Base-by-base conservation (phyloP, 1,140 invertebrate genomes). In the Cherax quadricarinatus region DNA sequence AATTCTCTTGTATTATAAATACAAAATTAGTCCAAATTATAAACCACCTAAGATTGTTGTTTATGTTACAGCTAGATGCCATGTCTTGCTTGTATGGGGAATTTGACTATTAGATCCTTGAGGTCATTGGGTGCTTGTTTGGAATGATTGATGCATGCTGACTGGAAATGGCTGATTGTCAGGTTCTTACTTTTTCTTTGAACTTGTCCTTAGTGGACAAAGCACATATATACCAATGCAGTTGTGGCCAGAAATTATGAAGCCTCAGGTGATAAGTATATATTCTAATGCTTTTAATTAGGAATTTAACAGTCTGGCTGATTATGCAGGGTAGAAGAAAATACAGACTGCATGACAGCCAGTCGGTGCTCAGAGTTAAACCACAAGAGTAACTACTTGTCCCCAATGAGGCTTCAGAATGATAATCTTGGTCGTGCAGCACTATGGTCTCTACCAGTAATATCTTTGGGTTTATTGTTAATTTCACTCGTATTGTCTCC, bases 101-200 rank as follows among this genome's bases (percentile, higher is more conserved):
- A 91, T 86, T 81, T 86, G 75, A 91, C 84, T 81, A 80, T 81
- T 91, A 91, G 90, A 91, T 86, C 60, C 75, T 86, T 86, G 60
- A 91, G 41, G 85, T 91, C 90, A 91, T 75, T 81, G 84, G 85
- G 84, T 91, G 90, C 90, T 91, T 91, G 90, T 91, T 41, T 91
- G 91, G 86, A 88, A 88, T 92, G 91, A 85, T 53, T 92, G 91
- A 92, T 92, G 91, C 91, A 92, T 92, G 91, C 86, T 88, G 86
- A 85, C 91, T 92, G 91, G 91, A 92, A 92, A 92, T 92, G 91
- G 91, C 91, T 92, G 91, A 51, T 92, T 92, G 91, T 92, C 91
- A 92, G 91, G 90, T 91, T 91, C 85, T 81, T 91, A 86, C 60
- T 86, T 86, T 86, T 86, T 70, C 82, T 91, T 83, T 62, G 80